A percentile compares a stretch with the other conserved stretches of the same genome.
Evolutionary conservation across 2,797 vertebrate species (phyloP).

Genomic region (Sebastes cheni): DNA sequence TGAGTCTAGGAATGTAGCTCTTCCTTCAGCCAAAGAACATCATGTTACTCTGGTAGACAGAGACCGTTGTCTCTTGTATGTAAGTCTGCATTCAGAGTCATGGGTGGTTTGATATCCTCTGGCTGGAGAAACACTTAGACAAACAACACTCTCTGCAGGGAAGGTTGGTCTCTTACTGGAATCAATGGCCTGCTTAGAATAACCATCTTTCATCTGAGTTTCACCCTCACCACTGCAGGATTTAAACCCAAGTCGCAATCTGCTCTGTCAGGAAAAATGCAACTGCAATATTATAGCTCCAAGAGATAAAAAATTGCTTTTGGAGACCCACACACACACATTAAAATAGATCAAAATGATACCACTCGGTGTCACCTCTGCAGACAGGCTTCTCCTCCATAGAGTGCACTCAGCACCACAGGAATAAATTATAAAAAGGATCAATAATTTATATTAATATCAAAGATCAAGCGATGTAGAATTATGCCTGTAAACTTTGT

Average conservation of each 20-base stretch:
- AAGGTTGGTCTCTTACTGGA: conserved; percentile 42
- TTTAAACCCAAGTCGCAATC: conserved; percentile 37
- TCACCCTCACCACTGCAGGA: conserved; percentile 44
- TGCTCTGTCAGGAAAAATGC: conserved; percentile 54
- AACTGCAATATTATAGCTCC: conserved; percentile 52
- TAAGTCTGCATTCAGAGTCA: conserved; percentile 30
- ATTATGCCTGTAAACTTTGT: conserved; percentile 5
- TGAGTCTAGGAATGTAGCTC: conserved; percentile 49
- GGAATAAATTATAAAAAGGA: conserved; percentile 21
- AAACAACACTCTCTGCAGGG: conserved; percentile 42
- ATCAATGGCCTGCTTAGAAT: conserved; percentile 48
- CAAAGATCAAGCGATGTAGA: background rate
- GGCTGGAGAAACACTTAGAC: conserved; percentile 60
- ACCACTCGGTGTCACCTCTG: conserved; percentile 16
- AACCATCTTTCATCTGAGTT: conserved; percentile 45
- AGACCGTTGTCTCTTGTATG: conserved; percentile 47
- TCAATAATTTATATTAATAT: conserved; percentile 7
- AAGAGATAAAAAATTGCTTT: conserved; percentile 40
- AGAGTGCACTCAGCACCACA: conserved; percentile 2
- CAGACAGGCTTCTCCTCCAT: conserved; percentile 21
- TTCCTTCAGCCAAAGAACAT: conserved; percentile 42
- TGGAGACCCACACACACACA: background rate
- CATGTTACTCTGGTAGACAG: conserved; percentile 36
- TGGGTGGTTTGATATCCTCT: conserved; percentile 52
- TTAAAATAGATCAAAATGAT: conserved; percentile 22